A percentile compares a stretch with the other conserved stretches of the same genome.
These are phyloP conservation scores for Strix uralensis DNA, from an alignment of 2,113 vertebrate species.

Conservation along the genomic window DNA sequence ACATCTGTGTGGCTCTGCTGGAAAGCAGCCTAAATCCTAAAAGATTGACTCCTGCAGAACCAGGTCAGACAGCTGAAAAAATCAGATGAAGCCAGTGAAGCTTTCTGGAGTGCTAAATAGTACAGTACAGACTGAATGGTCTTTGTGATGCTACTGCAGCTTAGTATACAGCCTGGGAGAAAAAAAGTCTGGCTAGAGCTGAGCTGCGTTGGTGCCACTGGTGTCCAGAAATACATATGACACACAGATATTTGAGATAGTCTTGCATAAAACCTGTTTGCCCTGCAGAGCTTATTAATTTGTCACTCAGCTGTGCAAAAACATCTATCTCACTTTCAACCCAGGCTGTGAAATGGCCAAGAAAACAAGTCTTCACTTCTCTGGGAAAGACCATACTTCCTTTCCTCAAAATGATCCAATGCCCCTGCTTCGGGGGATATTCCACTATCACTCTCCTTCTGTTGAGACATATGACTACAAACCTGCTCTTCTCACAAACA, in stretches of 20 bases:
- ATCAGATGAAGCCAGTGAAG: neutral
- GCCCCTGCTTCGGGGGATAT: conserved; percentile 34
- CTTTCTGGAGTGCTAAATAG: neutral
- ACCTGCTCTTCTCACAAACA: conserved; percentile 38
- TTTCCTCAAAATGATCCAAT: neutral
- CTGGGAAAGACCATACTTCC: neutral
- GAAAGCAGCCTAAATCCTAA: neutral
- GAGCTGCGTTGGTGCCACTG: neutral
- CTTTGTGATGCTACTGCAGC: neutral
- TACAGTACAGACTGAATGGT: neutral
- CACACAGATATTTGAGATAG: neutral
- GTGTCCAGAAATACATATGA: neutral
- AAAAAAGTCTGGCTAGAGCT: neutral
- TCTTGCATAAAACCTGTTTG: neutral
- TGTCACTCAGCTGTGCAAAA: neutral
- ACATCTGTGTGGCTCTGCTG: neutral
- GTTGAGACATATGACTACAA: conserved; percentile 61
- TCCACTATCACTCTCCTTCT: conserved; percentile 25
- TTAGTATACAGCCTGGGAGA: neutral
- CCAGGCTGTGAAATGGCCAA: conserved; percentile 6
- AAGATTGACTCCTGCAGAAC: neutral
- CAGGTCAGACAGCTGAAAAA: neutral
- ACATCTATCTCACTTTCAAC: neutral
- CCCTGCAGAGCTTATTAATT: neutral
- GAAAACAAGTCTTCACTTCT: neutral